Evolutionary conservation across 30 jellyfish, hydroid and myxozoan genomes (phyloP).

Genomic region (Pelagia noctiluca): DNA sequence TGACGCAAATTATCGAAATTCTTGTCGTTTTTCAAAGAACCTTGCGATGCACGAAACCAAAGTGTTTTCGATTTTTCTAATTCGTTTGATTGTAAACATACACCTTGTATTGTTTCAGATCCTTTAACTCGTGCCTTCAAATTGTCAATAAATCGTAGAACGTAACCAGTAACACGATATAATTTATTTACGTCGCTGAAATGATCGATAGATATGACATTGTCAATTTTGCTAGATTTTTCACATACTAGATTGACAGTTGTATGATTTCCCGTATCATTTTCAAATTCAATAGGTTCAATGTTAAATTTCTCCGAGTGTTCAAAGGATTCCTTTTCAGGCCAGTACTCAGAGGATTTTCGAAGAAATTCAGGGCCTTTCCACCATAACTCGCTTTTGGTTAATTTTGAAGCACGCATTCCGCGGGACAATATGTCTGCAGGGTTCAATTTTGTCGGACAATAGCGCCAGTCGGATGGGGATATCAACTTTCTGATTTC

Average conservation of each 20-base stretch:
- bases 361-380: conserved; percentile 53
- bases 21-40: conserved; percentile 27
- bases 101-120: conserved; percentile 15
- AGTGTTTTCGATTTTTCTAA: conserved; percentile 30
- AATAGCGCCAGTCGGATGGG: conserved; percentile 69
- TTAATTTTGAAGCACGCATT: conserved; percentile 14
- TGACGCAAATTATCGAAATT: conserved; percentile 2
- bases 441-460: conserved; percentile 40
- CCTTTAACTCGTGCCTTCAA: conserved; percentile 16
- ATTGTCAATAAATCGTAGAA: conserved; percentile 15
- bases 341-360: conserved; percentile 40
- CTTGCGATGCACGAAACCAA: conserved; percentile 34
- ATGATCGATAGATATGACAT: conserved; percentile 18
- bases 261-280: neutral
- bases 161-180: too few relatives aligned
- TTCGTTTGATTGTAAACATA: conserved; percentile 34
- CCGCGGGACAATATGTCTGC: conserved; percentile 42
- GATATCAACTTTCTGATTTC: conserved; percentile 38
- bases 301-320: too few relatives aligned
- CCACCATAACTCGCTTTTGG: conserved; percentile 37
- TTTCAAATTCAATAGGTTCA: conserved; percentile 5
- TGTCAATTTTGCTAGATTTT: neutral
- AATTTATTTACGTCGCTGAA: too few relatives aligned
- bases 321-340: conserved; percentile 6
- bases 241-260: conserved; percentile 6